phyloP scores from a whole-genome alignment of 1,140 invertebrate genomes.

The Euglossa dilemma region DNA sequence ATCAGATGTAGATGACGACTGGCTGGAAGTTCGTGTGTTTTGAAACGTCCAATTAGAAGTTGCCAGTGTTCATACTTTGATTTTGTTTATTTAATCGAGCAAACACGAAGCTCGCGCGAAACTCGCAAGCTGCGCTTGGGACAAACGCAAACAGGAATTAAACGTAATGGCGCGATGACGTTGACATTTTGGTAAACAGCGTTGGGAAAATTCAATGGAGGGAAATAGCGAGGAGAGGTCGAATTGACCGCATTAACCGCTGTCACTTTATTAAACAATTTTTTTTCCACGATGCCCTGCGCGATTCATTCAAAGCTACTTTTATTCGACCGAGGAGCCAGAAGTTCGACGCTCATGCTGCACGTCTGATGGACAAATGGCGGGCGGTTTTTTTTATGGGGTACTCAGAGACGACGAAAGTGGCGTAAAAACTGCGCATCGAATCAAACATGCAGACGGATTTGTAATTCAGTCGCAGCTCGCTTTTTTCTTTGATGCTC shows the following conservation, averaged over 20 bases:
- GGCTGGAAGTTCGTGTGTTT: background rate
- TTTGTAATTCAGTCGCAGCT: slow-evolving; percentile 13
- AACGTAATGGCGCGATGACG: background rate
- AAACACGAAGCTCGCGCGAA: slow-evolving; percentile 3
- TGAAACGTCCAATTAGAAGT: slow-evolving; percentile 33
- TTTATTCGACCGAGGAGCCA: background rate
- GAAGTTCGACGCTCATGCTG: background rate
- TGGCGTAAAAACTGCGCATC: background rate
- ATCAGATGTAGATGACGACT: too few relatives aligned
- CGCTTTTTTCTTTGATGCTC: background rate
- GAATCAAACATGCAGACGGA: slow-evolving; percentile 3
- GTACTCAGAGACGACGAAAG: background rate
- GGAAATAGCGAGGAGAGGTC: background rate
- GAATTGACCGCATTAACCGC: background rate
- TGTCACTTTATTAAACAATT: slow-evolving; percentile 5
- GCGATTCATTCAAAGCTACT: background rate
- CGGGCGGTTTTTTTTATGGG: background rate
- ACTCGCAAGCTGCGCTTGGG: background rate
- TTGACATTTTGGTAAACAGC: background rate
- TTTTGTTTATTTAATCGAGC: slow-evolving; percentile 41
- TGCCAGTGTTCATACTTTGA: slow-evolving; percentile 25
- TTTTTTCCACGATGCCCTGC: background rate
- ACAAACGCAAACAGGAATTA: slow-evolving; percentile 25
- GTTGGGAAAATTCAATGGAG: background rate
- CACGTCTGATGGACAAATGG: background rate